Conservation (phyloP, 2,113 vertebrate species). For the Spheniscus mendiculus region DNA sequence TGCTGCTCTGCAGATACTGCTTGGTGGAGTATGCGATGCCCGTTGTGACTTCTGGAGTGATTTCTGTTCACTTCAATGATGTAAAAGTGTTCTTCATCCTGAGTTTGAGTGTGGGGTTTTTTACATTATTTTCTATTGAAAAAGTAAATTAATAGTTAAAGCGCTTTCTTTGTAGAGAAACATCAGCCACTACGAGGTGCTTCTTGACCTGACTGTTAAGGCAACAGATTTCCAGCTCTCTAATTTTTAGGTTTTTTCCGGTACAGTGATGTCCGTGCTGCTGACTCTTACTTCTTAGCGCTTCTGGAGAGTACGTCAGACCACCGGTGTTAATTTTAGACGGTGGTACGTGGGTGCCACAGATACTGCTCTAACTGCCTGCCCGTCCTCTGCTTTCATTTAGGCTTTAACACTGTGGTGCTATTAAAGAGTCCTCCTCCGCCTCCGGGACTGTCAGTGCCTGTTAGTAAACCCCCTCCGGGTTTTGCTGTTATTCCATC, state of each 20-base stretch:
- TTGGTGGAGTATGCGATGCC: not conserved
- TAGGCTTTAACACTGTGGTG: slow-evolving; percentile 90
- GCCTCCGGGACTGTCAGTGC: slow-evolving; percentile 82
- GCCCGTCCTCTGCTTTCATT: not conserved
- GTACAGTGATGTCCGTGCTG: not conserved
- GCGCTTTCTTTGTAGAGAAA: not conserved
- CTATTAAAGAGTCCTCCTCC: slow-evolving; percentile 84
- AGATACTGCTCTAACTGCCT: not conserved
- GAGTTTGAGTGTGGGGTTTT: not conserved
- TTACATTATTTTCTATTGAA: not conserved
- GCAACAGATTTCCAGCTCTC: not conserved
- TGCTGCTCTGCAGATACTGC: not conserved
- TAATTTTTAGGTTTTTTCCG: not conserved
- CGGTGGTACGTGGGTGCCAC: not conserved
- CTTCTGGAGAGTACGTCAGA: not conserved
- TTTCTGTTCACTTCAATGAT: not conserved
- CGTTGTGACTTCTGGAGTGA: not conserved
- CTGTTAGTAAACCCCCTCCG: slow-evolving; percentile 89
- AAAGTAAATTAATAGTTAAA: not conserved
- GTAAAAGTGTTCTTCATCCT: not conserved
- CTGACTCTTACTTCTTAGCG: not conserved
- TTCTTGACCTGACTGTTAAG: not conserved
- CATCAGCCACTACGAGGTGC: not conserved
- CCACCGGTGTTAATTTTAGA: not conserved
- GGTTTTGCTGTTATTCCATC: slow-evolving; percentile 90